These are phyloP conservation scores for Ovis canadensis DNA, from an alignment of 2,113 vertebrate genomes.

Conservation along the genomic window DNA sequence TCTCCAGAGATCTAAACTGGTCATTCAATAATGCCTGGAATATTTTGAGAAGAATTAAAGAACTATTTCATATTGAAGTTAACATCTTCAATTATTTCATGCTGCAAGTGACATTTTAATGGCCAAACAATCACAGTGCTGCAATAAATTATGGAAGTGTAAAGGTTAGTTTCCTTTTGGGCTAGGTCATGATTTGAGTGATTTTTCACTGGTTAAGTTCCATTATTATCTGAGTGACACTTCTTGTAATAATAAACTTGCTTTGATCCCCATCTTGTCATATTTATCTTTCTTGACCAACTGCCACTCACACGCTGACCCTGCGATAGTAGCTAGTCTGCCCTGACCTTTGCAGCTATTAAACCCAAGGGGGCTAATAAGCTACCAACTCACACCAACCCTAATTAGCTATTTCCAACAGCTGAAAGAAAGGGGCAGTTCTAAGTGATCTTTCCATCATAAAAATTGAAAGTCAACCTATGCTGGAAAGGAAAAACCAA, in stretches of 20 bases:
- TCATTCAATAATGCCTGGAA: conserved; percentile 39
- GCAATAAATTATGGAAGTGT: conserved; percentile 41
- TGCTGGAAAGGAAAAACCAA: background rate
- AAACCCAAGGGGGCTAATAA: conserved; percentile 2
- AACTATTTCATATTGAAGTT: conserved; percentile 47
- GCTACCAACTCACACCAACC: background rate
- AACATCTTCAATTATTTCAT: conserved; percentile 49
- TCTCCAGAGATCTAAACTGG: conserved; percentile 37
- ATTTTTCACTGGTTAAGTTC: conserved; percentile 54
- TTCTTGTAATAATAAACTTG: conserved; percentile 52
- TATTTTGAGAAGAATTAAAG: conserved; percentile 52
- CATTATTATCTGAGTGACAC: conserved; percentile 54
- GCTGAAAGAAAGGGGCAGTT: background rate
- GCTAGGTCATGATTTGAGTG: conserved; percentile 37
- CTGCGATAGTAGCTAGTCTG: background rate
- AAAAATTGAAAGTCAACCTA: background rate
- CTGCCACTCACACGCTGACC: conserved; percentile 34
- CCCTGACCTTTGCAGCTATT: conserved; percentile 43
- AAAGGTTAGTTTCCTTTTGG: conserved; percentile 33
- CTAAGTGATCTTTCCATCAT: background rate
- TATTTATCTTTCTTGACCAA: conserved; percentile 50
- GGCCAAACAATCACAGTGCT: conserved; percentile 37
- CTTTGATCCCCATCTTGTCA: conserved; percentile 29
- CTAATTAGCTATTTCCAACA: conserved; percentile 3
- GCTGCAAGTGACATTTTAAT: conserved; percentile 57